Conservation (phyloP, 2,113 vertebrate species). For the Phylloscopus trochiloides region DNA sequence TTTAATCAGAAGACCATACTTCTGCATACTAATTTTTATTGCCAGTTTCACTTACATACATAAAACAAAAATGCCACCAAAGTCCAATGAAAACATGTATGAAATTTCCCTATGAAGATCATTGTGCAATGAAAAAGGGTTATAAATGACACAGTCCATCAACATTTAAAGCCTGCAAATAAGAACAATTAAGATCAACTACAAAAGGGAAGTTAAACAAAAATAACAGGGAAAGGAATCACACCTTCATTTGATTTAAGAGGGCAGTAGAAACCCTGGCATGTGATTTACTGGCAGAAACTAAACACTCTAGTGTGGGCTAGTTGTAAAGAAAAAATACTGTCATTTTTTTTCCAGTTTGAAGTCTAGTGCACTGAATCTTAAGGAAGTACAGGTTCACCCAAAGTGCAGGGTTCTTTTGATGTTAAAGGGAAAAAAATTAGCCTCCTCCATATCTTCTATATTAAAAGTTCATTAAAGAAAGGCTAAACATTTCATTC, state of each 20-base stretch:
- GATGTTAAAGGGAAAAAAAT: conserved; percentile 64
- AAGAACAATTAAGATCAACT: conserved; percentile 70
- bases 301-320: conserved; percentile 62
- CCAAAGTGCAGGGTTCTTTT: conserved; percentile 63
- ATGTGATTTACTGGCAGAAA: conserved; percentile 69
- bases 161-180: conserved; percentile 68
- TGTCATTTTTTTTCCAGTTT: conserved; percentile 57
- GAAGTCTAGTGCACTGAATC: conserved; percentile 41
- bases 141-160: conserved; percentile 65
- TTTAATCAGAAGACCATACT: neutral
- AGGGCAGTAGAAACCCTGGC: conserved; percentile 24
- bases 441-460: conserved; percentile 58
- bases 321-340: conserved; percentile 68
- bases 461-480: conserved; percentile 67
- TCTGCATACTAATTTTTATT: neutral
- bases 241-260: conserved; percentile 65
- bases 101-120: conserved; percentile 43
- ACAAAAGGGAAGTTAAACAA: conserved; percentile 56
- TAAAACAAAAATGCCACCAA: neutral
- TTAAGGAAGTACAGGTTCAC: conserved; percentile 67
- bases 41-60: neutral
- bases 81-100: neutral
- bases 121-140: neutral
- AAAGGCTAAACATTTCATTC: conserved; percentile 68
- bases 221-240: conserved; percentile 64